Evolutionary conservation across 2,113 vertebrate species (phyloP).

Genomic region (Pithys albifrons): DNA sequence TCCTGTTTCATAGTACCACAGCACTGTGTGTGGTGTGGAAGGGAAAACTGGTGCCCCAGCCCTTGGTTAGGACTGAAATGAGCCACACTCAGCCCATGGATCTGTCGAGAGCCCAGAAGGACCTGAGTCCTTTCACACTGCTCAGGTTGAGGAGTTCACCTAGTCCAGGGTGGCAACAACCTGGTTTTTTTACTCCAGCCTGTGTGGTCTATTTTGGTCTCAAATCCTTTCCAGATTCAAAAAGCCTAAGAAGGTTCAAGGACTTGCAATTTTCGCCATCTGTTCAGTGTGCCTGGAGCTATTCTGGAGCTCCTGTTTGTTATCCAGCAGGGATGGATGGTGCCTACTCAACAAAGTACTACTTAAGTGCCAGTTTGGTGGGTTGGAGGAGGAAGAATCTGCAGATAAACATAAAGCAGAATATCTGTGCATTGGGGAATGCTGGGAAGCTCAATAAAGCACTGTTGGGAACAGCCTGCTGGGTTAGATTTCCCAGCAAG

Average conservation of each 20-base stretch:
- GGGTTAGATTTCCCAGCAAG: neutral
- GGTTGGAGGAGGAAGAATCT: neutral
- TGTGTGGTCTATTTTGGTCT: neutral
- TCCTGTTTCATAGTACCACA: neutral
- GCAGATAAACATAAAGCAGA: neutral
- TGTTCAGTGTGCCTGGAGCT: neutral
- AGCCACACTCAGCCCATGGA: neutral
- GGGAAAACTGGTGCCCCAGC: neutral
- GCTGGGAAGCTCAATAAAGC: neutral
- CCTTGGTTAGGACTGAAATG: neutral
- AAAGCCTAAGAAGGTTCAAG: neutral
- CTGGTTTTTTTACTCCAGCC: neutral
- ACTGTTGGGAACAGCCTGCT: rapidly evolving
- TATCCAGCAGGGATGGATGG: neutral
- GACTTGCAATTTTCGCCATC: neutral
- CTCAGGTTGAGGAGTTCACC: neutral
- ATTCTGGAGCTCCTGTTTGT: neutral
- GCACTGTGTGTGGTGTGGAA: neutral
- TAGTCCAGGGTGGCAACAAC: neutral
- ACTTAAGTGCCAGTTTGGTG: neutral
- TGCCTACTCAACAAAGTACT: neutral
- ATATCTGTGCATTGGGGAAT: neutral
- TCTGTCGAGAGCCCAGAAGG: neutral
- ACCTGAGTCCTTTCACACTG: neutral
- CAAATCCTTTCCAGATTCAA: neutral